Percentiles rank a stretch among this genome's conserved stretches.
These are phyloP conservation scores for Odontophorus gujanensis DNA, from an alignment of 2,113 vertebrate genomes.

Conservation along the genomic window DNA sequence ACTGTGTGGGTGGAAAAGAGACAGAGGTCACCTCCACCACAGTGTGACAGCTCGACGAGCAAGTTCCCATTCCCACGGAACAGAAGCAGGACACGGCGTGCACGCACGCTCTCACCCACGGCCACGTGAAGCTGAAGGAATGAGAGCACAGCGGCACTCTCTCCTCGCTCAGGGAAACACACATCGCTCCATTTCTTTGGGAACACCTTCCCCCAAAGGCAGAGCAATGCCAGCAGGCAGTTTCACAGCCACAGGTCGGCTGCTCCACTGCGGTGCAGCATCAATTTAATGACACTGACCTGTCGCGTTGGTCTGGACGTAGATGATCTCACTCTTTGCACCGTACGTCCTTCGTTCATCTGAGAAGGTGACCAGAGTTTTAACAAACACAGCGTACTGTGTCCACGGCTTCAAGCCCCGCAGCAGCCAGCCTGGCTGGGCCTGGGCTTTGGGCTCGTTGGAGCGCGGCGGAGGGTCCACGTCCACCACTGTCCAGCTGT, in stretches of 20 bases:
- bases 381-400: conserved; percentile 96
- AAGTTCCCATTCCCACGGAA: rapidly evolving
- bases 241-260: rapidly evolving
- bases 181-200: not conserved
- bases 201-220: not conserved
- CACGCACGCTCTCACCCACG: rapidly evolving
- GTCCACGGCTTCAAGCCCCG: conserved; percentile 93
- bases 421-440: conserved; percentile 86
- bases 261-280: not conserved
- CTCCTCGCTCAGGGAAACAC: rapidly evolving
- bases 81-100: not conserved
- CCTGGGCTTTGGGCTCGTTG: conserved; percentile 78
- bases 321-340: conserved; percentile 97
- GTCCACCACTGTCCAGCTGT: conserved; percentile 96
- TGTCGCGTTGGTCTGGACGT: conserved; percentile 90
- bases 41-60: not conserved
- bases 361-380: conserved; percentile 92
- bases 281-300: conserved; percentile 77
- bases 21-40: not conserved
- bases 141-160: rapidly evolving
- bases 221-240: not conserved
- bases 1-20: conserved; percentile 71
- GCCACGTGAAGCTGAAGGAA: rapidly evolving
- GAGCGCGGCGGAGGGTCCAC: conserved; percentile 87
- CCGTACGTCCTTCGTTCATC: conserved; percentile 91